phyloP scores from a whole-genome alignment of 2,888 invertebrate species.

The Dermolepida albohirtum region DNA sequence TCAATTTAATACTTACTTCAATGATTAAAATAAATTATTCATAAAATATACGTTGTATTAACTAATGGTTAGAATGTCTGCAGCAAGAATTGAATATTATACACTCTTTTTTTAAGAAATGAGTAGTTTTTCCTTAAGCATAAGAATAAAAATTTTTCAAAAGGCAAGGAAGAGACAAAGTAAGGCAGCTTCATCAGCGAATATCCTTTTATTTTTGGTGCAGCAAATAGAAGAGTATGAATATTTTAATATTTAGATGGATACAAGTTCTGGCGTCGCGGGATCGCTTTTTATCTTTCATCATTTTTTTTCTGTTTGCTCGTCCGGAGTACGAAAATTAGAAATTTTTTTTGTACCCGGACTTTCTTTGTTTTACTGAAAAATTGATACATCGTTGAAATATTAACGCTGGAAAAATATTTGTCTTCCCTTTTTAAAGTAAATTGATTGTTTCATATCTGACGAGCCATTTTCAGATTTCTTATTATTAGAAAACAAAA shows the following conservation, averaged over 20 bases:
- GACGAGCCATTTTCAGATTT: conserved; percentile 12
- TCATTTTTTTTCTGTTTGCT: conserved; percentile 35
- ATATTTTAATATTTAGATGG: conserved; percentile 49
- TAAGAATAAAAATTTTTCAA: no score
- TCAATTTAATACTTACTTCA: no score
- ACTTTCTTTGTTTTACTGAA: conserved; percentile 30
- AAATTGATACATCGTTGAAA: conserved; percentile 28
- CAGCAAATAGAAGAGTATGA: conserved; percentile 47
- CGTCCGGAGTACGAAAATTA: conserved; percentile 32
- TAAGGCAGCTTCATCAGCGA: conserved; percentile 11
- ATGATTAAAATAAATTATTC: no score
- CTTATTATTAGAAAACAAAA: neutral
- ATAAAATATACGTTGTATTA: no score
- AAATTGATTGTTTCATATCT: conserved; percentile 17
- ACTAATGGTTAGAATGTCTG: no score
- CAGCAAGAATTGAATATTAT: neutral
- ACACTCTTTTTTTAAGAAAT: conserved; percentile 14
- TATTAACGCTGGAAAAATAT: conserved; percentile 31
- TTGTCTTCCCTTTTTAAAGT: conserved; percentile 12
- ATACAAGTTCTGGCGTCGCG: conserved; percentile 40
- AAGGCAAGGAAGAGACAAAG: neutral
- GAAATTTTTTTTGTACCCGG: conserved; percentile 16
- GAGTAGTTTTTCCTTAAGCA: neutral
- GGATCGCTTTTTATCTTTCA: conserved; percentile 41
- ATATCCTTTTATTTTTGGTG: conserved; percentile 39